Evolutionary conservation across 2,888 invertebrate genomes (phyloP).

Genomic region (Dinocampus coccinellae): DNA sequence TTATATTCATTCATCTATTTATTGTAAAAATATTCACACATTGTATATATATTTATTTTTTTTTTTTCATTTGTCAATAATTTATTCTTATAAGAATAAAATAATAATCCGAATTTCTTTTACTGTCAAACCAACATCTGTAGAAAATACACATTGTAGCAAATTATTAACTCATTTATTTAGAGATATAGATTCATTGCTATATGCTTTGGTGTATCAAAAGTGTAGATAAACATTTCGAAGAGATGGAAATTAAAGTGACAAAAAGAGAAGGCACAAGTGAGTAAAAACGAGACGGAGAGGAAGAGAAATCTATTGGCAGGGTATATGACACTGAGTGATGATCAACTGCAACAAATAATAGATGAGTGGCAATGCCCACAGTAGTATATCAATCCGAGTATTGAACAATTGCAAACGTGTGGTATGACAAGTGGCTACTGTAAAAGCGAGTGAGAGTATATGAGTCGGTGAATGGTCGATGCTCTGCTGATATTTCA

Average conservation of each 20-base stretch:
- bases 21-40: no score
- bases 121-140: neutral
- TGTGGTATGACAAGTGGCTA: slow-evolving; percentile 50
- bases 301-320: neutral
- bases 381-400: slow-evolving; percentile 48
- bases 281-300: neutral
- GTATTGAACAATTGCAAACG: slow-evolving; percentile 59
- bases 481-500: slow-evolving; percentile 26
- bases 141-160: neutral
- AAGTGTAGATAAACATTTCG: slow-evolving; percentile 58
- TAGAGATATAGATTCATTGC: neutral
- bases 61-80: no score
- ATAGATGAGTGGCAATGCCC: slow-evolving; percentile 61
- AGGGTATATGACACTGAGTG: slow-evolving; percentile 35
- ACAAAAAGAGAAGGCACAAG: no score
- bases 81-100: no score
- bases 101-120: no score
- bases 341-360: slow-evolving; percentile 63
- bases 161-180: neutral
- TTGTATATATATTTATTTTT: no score
- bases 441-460: slow-evolving; percentile 57
- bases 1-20: no score
- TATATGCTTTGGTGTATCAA: slow-evolving; percentile 27
- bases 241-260: no score
- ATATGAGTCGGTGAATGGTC: slow-evolving; percentile 37